Base-by-base conservation (phyloP, 2,888 invertebrate species). In the Mermis nigrescens region DNA sequence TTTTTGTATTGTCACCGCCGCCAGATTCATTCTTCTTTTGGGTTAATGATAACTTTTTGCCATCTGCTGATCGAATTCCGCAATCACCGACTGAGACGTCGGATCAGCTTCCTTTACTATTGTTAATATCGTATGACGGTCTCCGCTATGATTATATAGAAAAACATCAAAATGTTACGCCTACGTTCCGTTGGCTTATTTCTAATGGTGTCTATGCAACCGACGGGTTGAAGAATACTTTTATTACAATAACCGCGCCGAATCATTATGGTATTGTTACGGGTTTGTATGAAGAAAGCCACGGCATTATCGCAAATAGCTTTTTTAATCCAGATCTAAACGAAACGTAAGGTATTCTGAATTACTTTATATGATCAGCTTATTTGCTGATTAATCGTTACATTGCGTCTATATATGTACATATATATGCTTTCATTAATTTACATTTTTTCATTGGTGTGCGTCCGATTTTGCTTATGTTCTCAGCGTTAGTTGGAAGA, bases 181-280 rank as follows among this genome's bases (percentile, higher is more conserved):
- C 56, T 4, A 45, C 38, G 3, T 56, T 45, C 27, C 12, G 26
- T 1, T 27, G 54, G 28, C 22, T 57, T 27, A 52, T 57, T 19
- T 15, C 3, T 2, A 19, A 27, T 45, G 57, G 57, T 19, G 57
- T 57, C 22, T 32, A 12, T 2, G 52, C 53, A 3, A 3, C 7
- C 2, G 26, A 28, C 1, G 57, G 57, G 4, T 19, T 57, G 4
- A 15, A 53, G 15, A 57, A 57, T 45, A 54, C 51, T 2, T 57
- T 52, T 38, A 29, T 57, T 7, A 57, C 57, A 27, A 57, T 28
- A 2, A 57, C 57, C 7, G 51, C 29, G 2, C 57, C 57, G 15
- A 57, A 57, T 54, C 57, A 57, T 28, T 57, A 54, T 38, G 53
- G 52, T 2, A 52, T 57, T 28, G 57, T 28, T 27, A 57, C 57